These are phyloP conservation scores for Orthonevra nobilis DNA, from an alignment of 2,888 invertebrate species.

Conservation along the genomic window DNA sequence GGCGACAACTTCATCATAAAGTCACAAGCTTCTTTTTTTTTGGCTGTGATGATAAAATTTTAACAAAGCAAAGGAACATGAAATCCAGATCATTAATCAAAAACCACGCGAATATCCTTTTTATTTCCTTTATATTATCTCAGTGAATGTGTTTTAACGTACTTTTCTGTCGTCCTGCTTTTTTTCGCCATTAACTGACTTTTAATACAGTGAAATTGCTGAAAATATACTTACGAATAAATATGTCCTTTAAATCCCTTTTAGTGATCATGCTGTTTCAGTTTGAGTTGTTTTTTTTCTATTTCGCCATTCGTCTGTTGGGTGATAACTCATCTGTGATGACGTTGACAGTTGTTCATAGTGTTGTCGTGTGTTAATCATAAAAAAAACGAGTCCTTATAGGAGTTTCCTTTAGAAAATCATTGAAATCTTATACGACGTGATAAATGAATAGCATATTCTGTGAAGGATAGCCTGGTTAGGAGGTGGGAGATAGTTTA, in stretches of 20 bases:
- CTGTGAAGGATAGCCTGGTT: not conserved
- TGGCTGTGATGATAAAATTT: conserved; percentile 37
- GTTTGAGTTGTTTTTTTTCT: conserved; percentile 1
- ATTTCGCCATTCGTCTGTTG: conserved; percentile 4
- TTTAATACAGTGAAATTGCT: conserved; percentile 37
- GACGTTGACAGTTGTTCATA: conserved; percentile 60
- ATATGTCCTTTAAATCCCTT: conserved; percentile 58
- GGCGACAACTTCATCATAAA: conserved; percentile 5
- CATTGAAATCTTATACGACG: not conserved
- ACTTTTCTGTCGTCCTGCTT: not conserved
- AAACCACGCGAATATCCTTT: conserved; percentile 59
- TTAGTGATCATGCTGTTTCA: conserved; percentile 11
- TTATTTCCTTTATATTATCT: conserved; percentile 56
- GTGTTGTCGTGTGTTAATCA: conserved; percentile 14
- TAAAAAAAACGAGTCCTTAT: conserved; percentile 22
- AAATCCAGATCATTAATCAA: conserved; percentile 68
- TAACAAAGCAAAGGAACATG: conserved; percentile 35
- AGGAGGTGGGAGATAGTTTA: conserved; percentile 53
- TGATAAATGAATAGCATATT: conserved; percentile 7
- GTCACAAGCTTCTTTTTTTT: too few relatives aligned
- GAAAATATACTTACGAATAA: conserved; percentile 39
- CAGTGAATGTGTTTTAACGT: conserved; percentile 1
- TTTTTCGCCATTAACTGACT: conserved; percentile 38
- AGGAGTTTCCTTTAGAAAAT: not conserved
- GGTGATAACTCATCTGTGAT: conserved; percentile 57